Conservation (phyloP, 2,113 vertebrate genomes). For the Tonatia bakeri region DNA sequence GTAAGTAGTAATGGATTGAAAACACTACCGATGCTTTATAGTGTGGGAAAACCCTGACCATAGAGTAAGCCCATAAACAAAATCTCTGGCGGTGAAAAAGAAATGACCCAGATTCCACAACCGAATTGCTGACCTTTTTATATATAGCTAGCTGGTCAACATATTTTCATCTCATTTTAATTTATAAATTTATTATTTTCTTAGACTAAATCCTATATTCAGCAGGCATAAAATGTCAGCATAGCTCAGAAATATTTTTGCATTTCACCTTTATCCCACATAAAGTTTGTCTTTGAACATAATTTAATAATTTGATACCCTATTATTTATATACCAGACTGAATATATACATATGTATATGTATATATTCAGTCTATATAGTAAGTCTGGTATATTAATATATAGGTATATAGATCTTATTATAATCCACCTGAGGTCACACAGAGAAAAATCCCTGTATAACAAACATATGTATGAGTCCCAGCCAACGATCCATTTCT, state of each 20-base stretch:
- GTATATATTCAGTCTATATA: not conserved
- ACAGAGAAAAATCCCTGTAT: not conserved
- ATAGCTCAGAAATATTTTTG: conserved; percentile 14
- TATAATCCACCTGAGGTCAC: not conserved
- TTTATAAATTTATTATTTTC: conserved; percentile 33
- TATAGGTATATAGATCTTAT: not conserved
- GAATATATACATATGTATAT: not conserved
- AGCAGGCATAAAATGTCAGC: conserved; percentile 4
- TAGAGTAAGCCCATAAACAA: not conserved
- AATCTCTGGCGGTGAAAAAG: not conserved
- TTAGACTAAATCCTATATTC: conserved; percentile 12
- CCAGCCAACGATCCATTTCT: not conserved
- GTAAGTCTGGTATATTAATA: not conserved
- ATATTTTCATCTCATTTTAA: conserved; percentile 14
- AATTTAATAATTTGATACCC: not conserved
- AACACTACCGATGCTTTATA: not conserved
- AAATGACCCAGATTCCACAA: not conserved
- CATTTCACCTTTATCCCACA: not conserved
- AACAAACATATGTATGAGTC: not conserved
- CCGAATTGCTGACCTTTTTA: not conserved
- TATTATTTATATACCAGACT: not conserved
- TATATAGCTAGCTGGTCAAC: not conserved
- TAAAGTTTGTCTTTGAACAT: conserved; percentile 31
- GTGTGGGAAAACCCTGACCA: not conserved
- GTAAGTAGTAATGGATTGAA: not conserved